phyloP scores from a whole-genome alignment of 1,140 invertebrate species.

The Ceratoteleas bidentatus region DNA sequence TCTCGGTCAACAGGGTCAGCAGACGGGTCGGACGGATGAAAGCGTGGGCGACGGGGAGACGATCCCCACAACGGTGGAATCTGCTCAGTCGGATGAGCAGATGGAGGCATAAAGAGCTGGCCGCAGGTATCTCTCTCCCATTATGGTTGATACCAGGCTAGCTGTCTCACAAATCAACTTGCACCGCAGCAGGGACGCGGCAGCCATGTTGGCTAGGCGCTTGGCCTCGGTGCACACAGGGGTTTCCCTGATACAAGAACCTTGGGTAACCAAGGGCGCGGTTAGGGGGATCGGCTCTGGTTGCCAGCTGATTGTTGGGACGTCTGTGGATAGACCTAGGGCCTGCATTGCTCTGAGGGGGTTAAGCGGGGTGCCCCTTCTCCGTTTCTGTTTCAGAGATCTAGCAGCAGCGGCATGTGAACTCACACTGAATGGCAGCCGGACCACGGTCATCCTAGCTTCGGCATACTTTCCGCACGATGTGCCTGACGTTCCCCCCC shows the following conservation, averaged over 20 bases:
- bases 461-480: slow-evolving; percentile 4
- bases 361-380: not conserved
- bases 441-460: not conserved
- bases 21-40: too few relatives aligned
- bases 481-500: not conserved
- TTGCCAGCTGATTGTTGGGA: not conserved
- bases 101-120: too few relatives aligned
- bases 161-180: not conserved
- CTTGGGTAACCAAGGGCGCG: not conserved
- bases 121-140: too few relatives aligned
- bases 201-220: not conserved
- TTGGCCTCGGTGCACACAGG: slow-evolving; percentile 3
- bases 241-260: not conserved
- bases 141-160: too few relatives aligned
- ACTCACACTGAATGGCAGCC: not conserved
- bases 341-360: slow-evolving; percentile 1
- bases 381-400: not conserved
- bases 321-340: not conserved
- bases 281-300: not conserved
- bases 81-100: too few relatives aligned
- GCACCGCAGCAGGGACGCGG: slow-evolving; percentile 5
- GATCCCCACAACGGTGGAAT: too few relatives aligned
- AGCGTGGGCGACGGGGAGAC: too few relatives aligned
- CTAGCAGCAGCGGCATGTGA: not conserved
- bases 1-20: too few relatives aligned